phyloP scores from a whole-genome alignment of 2,797 vertebrate genomes.

The Thalassophryne amazonica region DNA sequence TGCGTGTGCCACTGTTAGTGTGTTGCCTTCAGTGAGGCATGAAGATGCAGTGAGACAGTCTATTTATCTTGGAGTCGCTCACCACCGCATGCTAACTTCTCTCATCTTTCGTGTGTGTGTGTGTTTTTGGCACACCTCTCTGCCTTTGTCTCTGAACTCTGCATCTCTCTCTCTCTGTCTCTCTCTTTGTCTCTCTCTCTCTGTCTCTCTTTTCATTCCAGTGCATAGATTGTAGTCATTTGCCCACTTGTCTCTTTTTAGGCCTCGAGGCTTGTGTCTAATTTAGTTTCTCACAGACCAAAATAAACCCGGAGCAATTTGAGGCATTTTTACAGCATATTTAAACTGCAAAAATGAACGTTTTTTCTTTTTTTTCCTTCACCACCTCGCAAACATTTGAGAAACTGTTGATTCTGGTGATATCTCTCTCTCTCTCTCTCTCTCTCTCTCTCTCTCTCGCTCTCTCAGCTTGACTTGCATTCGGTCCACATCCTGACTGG shows the following conservation, averaged over 20 bases:
- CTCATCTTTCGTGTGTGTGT: background rate
- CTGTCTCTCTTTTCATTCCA: background rate
- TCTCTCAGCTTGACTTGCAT: background rate
- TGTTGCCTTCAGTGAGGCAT: conserved; percentile 45
- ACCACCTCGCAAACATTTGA: conserved; percentile 55
- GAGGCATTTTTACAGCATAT: conserved; percentile 60
- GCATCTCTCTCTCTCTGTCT: background rate
- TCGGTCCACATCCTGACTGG: conserved; percentile 2
- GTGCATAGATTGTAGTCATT: conserved; percentile 23
- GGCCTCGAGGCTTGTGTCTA: conserved; percentile 42
- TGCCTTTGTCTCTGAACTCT: background rate
- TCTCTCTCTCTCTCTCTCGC: background rate
- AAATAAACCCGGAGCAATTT: conserved; percentile 66
- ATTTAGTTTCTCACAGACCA: conserved; percentile 57
- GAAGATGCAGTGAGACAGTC: conserved; percentile 58
- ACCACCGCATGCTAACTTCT: conserved; percentile 30
- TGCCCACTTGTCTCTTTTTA: conserved; percentile 49
- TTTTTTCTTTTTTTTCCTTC: conserved; percentile 21
- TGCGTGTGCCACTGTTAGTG: conserved; percentile 27
- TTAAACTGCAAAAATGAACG: conserved; percentile 48
- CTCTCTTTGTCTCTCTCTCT: background rate
- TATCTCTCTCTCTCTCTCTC: background rate
- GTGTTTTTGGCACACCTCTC: background rate
- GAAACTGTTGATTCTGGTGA: conserved; percentile 19
- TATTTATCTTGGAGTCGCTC: conserved; percentile 55